These are phyloP conservation scores for Emmelina monodactyla DNA, from an alignment of 2,888 invertebrate species.

Conservation along the genomic window DNA sequence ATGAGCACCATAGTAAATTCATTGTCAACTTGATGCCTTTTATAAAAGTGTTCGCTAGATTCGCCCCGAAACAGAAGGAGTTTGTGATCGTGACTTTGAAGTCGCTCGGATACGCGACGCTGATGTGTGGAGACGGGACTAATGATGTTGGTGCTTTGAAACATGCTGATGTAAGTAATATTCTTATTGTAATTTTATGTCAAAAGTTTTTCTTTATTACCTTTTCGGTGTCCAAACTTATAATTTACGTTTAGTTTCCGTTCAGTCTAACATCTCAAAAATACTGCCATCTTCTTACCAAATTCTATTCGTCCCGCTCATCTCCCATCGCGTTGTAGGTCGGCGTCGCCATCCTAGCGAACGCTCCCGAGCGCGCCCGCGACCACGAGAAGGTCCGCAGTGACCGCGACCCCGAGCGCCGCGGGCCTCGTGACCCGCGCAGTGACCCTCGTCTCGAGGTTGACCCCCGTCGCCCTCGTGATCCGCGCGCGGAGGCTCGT, in stretches of 20 bases:
- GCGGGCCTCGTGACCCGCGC: no score
- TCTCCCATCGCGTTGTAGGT: no score
- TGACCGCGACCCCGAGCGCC: no score
- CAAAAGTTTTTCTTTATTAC: no score
- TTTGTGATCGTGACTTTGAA: slow-evolving; percentile 90
- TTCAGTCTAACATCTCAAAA: no score
- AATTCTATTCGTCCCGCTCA: no score
- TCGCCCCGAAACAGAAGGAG: slow-evolving; percentile 99
- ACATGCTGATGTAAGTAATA: slow-evolving; percentile 94
- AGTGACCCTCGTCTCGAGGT: slow-evolving; percentile 74
- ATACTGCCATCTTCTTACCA: no score
- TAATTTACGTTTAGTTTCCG: no score
- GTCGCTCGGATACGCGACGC: slow-evolving; percentile 83
- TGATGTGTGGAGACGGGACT: slow-evolving; percentile 99
- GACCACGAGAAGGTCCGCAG: no score
- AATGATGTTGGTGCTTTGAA: slow-evolving; percentile 99
- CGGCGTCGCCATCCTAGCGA: slow-evolving; percentile 91
- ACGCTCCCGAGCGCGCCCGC: slow-evolving; percentile 71
- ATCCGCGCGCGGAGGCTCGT: slow-evolving; percentile 32
- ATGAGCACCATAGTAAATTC: slow-evolving; percentile 68
- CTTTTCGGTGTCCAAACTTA: no score
- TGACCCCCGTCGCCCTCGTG: slow-evolving; percentile 47
- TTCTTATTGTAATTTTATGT: no score
- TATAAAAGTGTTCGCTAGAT: slow-evolving; percentile 93
- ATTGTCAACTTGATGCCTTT: slow-evolving; percentile 80